A percentile compares a stretch with the other conserved stretches of the same genome.
phyloP scores from a whole-genome alignment of 1,140 invertebrate species.

The Aphidius ervi region DNA sequence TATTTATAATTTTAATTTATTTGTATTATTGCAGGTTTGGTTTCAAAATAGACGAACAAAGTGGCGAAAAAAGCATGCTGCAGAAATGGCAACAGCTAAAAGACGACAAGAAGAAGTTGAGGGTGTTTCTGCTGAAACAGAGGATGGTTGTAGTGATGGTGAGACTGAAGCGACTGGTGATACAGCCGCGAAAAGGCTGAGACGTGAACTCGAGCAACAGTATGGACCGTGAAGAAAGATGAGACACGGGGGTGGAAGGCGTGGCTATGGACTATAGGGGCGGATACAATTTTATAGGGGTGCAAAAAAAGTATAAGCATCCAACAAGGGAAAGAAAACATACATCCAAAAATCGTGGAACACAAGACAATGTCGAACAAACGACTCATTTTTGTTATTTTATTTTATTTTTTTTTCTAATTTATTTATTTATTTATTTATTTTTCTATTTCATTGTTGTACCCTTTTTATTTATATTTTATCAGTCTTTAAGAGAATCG shows the following conservation, averaged over 20 bases:
- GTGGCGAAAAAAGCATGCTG: conserved; percentile 98
- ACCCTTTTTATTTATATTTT: neutral
- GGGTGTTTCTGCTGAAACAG: conserved; percentile 62
- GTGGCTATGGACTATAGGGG: conserved; percentile 37
- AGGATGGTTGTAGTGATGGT: conserved; percentile 66
- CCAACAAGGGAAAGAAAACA: conserved; percentile 14
- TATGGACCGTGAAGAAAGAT: conserved; percentile 44
- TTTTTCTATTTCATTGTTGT: neutral
- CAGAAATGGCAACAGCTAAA: conserved; percentile 97
- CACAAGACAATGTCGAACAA: conserved; percentile 9
- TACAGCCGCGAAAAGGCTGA: conserved; percentile 55
- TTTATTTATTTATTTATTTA: conserved; percentile 7
- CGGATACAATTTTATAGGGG: conserved; percentile 23
- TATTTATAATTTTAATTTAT: no score
- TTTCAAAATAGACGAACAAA: conserved; percentile 99
- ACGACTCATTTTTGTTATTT: neutral
- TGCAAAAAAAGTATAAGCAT: conserved; percentile 9
- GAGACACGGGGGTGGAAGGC: conserved; percentile 30
- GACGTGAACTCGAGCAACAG: conserved; percentile 55
- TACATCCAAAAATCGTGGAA: conserved; percentile 11
- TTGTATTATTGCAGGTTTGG: conserved; percentile 82
- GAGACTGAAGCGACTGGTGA: conserved; percentile 50
- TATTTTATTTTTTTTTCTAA: conserved; percentile 6
- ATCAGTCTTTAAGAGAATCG: no score
- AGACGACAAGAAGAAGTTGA: conserved; percentile 92